phyloP scores from a whole-genome alignment of 37 sponge, comb jelly and placozoan species.

The Bolinopsis microptera region DNA sequence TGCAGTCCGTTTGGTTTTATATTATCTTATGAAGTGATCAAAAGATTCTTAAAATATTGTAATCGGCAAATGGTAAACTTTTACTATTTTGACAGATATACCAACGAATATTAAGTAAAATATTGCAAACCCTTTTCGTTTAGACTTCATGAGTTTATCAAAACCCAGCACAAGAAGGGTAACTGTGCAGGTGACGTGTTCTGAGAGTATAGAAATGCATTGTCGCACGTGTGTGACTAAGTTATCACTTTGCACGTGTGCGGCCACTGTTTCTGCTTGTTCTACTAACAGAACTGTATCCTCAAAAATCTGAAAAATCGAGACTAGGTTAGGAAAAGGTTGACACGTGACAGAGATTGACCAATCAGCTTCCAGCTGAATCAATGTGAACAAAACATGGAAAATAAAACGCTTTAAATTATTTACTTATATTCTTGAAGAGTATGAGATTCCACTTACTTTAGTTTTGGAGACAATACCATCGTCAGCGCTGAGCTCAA shows the following conservation, averaged over 20 bases:
- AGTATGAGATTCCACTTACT: too few species aligned
- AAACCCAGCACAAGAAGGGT: neutral
- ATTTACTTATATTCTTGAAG: too few species aligned
- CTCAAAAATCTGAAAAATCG: neutral
- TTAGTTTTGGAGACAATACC: neutral
- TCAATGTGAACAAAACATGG: too few species aligned
- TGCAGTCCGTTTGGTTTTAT: too few species aligned
- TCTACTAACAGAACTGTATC: neutral
- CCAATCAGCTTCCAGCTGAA: too few species aligned
- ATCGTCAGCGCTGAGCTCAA: neutral
- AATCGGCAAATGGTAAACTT: neutral
- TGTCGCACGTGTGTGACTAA: neutral
- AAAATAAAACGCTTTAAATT: too few species aligned
- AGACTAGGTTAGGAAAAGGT: too few species aligned
- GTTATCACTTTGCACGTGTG: neutral
- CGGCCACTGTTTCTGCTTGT: neutral
- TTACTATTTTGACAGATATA: neutral
- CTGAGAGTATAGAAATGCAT: neutral
- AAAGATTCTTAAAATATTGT: too few species aligned
- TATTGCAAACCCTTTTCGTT: neutral
- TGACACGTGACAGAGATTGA: too few species aligned
- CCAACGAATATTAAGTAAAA: neutral
- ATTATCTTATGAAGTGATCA: too few species aligned
- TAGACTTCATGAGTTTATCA: constrained; percentile 1
- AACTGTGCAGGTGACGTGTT: neutral